Base-by-base conservation (phyloP, 1,140 invertebrate species). In the Brachystomella parvula region DNA sequence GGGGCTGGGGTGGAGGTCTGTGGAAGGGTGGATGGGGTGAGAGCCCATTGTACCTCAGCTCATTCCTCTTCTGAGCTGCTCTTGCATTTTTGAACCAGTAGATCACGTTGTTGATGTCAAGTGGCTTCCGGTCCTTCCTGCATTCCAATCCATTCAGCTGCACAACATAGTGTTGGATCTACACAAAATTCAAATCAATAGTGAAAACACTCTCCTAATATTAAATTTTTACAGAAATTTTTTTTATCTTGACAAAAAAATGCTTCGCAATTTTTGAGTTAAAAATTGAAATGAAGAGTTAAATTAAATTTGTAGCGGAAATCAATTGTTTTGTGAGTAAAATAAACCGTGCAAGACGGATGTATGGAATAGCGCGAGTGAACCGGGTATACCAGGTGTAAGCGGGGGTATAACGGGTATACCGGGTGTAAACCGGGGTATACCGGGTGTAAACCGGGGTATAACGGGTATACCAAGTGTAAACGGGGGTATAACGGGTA, bases 61-160 rank as follows among this genome's bases (percentile, higher is more conserved):
- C 72, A 47, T 73, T 73, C 32, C 72, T 15, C 62, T 73, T 73
- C 57, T 73, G 71, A 1, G 95, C 94, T 12, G 95, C 95, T 62
- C 95, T 82, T 0, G 95, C 94, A 77, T 98, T 98, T 79, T 98
- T 98, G 77, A 98, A 98, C 95, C 95, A 98, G 77, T 97, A 97
- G 26, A 97, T 94, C 15, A 98, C 93, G 77, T 98, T 98, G 75
- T 96, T 96, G 0, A 96, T 87, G 78, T 98, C 94, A 28, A 98
- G 81, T 0, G 92, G 93, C 75, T 96, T 96, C 47, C 92, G 81
- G 9, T 94, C 94, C 67, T 90, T 83, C 19, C 95, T 82, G 35
- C 93, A 96, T 73, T 96, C 92, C 56, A 96, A 78, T 44, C 86
- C 86, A 76, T 98, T 97, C 61, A 98, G 80, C 76, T 97, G 93